These are phyloP conservation scores for Hymenopus coronatus DNA, from an alignment of 2,888 invertebrate genomes.

Conservation along the genomic window DNA sequence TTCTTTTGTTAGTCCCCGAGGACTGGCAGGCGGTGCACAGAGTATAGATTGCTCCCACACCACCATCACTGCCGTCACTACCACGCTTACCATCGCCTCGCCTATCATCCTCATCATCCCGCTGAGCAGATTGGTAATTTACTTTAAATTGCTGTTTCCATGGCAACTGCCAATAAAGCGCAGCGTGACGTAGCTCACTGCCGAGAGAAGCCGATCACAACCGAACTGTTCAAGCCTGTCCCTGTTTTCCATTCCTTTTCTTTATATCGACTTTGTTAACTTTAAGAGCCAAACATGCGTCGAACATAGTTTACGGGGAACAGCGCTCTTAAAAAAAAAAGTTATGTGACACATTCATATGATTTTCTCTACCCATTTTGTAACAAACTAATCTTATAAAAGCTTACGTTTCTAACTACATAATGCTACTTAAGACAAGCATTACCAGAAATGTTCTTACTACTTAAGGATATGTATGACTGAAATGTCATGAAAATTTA, in stretches of 20 bases:
- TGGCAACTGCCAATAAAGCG: constrained; percentile 9
- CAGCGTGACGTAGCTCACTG: background rate
- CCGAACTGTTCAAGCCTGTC: background rate
- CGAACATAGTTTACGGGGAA: background rate
- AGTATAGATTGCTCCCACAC: background rate
- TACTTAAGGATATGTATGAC: no score
- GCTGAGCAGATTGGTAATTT: background rate
- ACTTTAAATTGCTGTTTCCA: constrained; percentile 2
- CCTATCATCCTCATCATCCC: constrained; percentile 2
- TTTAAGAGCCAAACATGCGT: background rate
- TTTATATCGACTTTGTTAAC: background rate
- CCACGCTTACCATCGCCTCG: background rate
- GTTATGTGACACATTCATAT: no score
- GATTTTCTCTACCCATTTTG: no score
- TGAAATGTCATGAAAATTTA: no score
- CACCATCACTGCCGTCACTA: background rate
- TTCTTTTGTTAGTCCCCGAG: background rate
- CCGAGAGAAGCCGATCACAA: background rate
- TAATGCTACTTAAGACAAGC: no score
- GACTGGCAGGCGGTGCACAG: background rate
- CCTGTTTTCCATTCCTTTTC: background rate
- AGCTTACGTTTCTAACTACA: no score
- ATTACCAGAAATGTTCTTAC: no score
- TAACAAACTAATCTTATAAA: no score
- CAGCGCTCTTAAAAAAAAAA: no score